Conservation (phyloP, 2,797 vertebrate species). For the Dallia pectoralis region DNA sequence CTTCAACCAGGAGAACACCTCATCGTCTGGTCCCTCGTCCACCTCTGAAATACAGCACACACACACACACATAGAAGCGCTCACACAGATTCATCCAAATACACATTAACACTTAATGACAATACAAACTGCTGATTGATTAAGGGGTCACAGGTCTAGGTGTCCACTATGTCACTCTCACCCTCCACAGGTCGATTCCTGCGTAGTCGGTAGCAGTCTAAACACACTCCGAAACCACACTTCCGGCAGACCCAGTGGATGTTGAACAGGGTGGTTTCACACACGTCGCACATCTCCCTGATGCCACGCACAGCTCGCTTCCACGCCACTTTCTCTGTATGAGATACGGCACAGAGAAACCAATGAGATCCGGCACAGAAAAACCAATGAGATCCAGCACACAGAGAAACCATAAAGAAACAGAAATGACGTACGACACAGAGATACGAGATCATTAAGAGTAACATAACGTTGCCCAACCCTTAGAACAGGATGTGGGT, state of each 20-base stretch:
- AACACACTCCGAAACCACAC: conserved; percentile 97
- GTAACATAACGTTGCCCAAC: too few species aligned
- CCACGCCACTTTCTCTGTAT: conserved; percentile 97
- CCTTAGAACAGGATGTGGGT: too few species aligned
- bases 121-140: not conserved
- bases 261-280: conserved; percentile 98
- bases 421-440: not conserved
- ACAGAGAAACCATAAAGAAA: not conserved
- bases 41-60: conserved; percentile 70
- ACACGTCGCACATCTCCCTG: conserved; percentile 98
- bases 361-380: not conserved
- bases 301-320: conserved; percentile 96
- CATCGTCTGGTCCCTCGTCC: conserved; percentile 89
- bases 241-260: conserved; percentile 99
- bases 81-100: not conserved
- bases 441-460: too few species aligned
- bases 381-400: not conserved
- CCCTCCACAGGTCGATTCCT: conserved; percentile 89
- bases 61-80: not conserved
- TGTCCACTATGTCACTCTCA: conserved; percentile 56
- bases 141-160: not conserved
- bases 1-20: conserved; percentile 97
- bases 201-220: conserved; percentile 96
- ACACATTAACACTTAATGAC: not conserved
- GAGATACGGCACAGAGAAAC: not conserved